These are phyloP conservation scores for Scotopteryx bipunctaria DNA, from an alignment of 2,888 invertebrate species.

Conservation along the genomic window DNA sequence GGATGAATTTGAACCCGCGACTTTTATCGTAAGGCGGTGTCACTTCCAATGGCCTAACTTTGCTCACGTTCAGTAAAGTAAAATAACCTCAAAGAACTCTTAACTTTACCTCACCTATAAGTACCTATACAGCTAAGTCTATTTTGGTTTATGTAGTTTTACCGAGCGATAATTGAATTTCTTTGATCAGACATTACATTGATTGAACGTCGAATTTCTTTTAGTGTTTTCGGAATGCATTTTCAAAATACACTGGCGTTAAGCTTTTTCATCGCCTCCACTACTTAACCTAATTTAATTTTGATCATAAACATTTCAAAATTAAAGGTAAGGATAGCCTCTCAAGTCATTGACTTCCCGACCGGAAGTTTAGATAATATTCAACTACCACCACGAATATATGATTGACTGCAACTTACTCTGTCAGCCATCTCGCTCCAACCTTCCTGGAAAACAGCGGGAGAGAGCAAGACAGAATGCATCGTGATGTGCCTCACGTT, in stretches of 20 bases:
- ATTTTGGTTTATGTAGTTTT: too few species aligned
- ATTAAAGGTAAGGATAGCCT: conserved; percentile 27
- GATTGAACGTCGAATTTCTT: conserved; percentile 2
- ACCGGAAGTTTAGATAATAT: conserved; percentile 79
- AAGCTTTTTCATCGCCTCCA: conserved; percentile 18
- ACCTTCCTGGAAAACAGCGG: conserved; percentile 30
- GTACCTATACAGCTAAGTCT: too few species aligned
- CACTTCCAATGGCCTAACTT: too few species aligned
- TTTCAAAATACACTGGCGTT: conserved; percentile 15
- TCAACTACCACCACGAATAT: conserved; percentile 79
- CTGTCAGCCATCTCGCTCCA: conserved; percentile 47
- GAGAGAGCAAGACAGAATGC: conserved; percentile 49
- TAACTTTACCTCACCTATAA: too few species aligned
- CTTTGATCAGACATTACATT: conserved; percentile 15
- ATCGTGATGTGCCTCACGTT: conserved; percentile 74
- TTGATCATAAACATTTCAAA: conserved; percentile 30
- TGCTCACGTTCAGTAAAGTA: too few species aligned
- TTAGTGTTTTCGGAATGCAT: conserved; percentile 9
- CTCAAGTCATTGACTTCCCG: conserved; percentile 66
- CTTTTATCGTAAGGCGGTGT: too few species aligned
- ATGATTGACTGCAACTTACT: conserved; percentile 66
- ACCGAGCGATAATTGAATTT: neutral
- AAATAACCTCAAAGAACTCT: too few species aligned
- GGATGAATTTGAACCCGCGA: too few species aligned
- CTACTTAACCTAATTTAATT: conserved; percentile 27